phyloP scores from a whole-genome alignment of 2,888 invertebrate species.

The Byasa hedistus region DNA sequence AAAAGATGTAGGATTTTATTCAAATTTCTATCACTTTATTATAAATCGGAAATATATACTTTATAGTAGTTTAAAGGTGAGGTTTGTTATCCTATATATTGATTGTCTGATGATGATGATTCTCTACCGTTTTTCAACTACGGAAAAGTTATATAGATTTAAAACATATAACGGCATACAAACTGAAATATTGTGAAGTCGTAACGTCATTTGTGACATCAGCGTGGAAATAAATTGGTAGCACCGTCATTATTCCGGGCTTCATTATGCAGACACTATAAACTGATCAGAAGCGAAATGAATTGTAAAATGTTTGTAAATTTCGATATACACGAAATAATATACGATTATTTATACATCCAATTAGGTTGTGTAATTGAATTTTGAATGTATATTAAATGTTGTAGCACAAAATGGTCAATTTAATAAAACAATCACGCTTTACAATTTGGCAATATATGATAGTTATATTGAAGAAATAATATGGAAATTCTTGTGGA shows the following conservation, averaged over 20 bases:
- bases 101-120: not conserved
- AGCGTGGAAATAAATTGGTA: slow-evolving; percentile 14
- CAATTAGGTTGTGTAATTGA: not conserved
- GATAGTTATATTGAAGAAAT: too few species aligned
- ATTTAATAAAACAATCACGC: not conserved
- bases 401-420: not conserved
- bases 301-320: slow-evolving; percentile 9
- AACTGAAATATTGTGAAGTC: slow-evolving; percentile 16
- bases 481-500: too few species aligned
- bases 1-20: too few species aligned
- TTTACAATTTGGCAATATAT: not conserved
- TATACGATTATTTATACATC: not conserved
- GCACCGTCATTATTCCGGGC: slow-evolving; percentile 11
- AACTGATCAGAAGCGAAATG: slow-evolving; percentile 8
- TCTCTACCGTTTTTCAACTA: not conserved
- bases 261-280: slow-evolving; percentile 17
- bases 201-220: slow-evolving; percentile 14
- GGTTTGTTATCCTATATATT: too few species aligned
- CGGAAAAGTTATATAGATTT: not conserved
- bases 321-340: not conserved
- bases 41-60: too few species aligned
- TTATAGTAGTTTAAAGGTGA: too few species aligned
- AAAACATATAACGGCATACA: not conserved
- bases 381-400: not conserved
- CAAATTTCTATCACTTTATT: too few species aligned